Evolutionary conservation across 2,888 invertebrate species (phyloP).

Genomic region (Trimorus sp.): DNA sequence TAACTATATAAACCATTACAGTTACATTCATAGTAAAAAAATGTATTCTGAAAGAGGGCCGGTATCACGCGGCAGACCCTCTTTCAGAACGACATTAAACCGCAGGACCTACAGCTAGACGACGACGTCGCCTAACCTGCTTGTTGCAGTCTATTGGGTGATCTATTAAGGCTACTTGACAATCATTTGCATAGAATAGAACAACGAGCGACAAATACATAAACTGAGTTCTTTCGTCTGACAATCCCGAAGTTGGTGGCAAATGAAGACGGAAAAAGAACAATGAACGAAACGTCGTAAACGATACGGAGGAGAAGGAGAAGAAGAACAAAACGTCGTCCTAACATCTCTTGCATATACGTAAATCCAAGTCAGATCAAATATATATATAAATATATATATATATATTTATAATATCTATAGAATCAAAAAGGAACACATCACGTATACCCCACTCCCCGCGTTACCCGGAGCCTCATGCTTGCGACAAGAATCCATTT

Average conservation of each 20-base stretch:
- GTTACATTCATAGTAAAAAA: slow-evolving; percentile 61
- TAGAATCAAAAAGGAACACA: slow-evolving; percentile 48
- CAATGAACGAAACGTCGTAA: not conserved
- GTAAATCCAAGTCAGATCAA: slow-evolving; percentile 16
- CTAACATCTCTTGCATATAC: slow-evolving; percentile 14
- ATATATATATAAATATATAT: not conserved
- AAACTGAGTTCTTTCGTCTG: slow-evolving; percentile 19
- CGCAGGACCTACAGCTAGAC: slow-evolving; percentile 47
- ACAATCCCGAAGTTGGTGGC: slow-evolving; percentile 10
- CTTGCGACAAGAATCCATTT: slow-evolving; percentile 36
- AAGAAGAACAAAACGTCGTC: not conserved
- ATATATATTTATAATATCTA: slow-evolving; percentile 27
- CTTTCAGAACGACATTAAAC: slow-evolving; percentile 49
- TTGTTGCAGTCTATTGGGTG: slow-evolving; percentile 48
- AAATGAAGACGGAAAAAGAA: not conserved
- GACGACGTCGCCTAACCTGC: slow-evolving; percentile 39
- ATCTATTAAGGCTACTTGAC: slow-evolving; percentile 59
- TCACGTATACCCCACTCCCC: slow-evolving; percentile 26
- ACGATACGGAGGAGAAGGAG: slow-evolving; percentile 4
- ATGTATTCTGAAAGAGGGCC: slow-evolving; percentile 51
- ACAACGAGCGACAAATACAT: slow-evolving; percentile 45
- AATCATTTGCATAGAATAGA: slow-evolving; percentile 54
- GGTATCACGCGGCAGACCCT: slow-evolving; percentile 37
- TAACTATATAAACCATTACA: slow-evolving; percentile 55
- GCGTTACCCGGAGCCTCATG: slow-evolving; percentile 35